Conservation (phyloP, 2,113 vertebrate species). For the Fukomys damarensis region DNA sequence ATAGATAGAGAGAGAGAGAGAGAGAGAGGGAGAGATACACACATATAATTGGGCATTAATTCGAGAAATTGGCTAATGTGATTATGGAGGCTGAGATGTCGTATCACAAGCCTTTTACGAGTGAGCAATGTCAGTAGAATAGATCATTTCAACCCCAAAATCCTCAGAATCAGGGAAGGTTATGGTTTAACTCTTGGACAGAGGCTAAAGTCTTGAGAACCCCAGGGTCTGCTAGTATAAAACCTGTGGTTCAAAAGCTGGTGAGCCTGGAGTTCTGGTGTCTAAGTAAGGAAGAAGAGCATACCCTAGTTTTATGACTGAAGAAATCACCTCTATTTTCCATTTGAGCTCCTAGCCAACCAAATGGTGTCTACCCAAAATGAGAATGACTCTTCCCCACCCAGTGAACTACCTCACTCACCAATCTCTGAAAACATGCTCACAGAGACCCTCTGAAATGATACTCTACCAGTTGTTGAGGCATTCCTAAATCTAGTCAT, state of each 20-base stretch:
- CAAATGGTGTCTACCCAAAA: not conserved
- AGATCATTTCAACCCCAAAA: not conserved
- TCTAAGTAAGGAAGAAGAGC: not conserved
- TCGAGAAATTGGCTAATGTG: not conserved
- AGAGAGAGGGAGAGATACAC: too few relatives aligned
- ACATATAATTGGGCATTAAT: too few relatives aligned
- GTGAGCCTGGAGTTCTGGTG: not conserved
- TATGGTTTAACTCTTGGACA: too few relatives aligned
- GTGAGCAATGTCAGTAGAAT: too few relatives aligned
- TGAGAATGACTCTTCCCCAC: not conserved
- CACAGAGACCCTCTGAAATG: not conserved
- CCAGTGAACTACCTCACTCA: not conserved
- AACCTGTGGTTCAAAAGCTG: not conserved
- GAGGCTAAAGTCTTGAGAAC: not conserved
- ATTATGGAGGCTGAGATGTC: not conserved
- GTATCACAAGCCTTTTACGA: not conserved
- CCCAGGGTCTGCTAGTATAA: not conserved
- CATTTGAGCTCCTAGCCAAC: not conserved
- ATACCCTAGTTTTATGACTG: not conserved
- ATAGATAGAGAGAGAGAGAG: too few relatives aligned
- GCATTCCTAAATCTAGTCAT: not conserved
- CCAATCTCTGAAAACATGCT: not conserved
- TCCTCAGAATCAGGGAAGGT: not conserved
- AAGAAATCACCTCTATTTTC: not conserved
- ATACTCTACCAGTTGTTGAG: not conserved